These are phyloP conservation scores for Epinephelus fuscoguttatus DNA, from an alignment of 2,113 vertebrate genomes.

Conservation along the genomic window DNA sequence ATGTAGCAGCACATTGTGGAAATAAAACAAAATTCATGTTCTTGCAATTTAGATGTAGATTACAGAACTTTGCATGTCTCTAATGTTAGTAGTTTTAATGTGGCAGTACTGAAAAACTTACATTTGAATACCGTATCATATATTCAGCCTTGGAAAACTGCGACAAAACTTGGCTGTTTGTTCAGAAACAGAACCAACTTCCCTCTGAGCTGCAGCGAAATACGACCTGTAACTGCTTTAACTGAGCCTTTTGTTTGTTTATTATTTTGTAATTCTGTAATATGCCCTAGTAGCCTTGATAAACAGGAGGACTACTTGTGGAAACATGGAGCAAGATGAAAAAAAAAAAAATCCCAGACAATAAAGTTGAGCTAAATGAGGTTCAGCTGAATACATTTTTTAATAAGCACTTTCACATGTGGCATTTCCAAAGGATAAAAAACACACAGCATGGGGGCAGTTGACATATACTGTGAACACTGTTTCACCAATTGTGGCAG, in stretches of 20 bases:
- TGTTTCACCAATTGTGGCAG: conserved; percentile 17
- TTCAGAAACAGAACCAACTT: background rate
- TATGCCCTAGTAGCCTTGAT: background rate
- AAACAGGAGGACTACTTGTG: background rate
- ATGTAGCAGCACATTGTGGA: background rate
- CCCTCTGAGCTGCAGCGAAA: background rate
- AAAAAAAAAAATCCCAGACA: background rate
- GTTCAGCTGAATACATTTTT: background rate
- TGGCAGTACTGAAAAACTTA: background rate
- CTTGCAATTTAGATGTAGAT: background rate
- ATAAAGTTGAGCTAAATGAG: background rate
- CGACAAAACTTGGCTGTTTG: background rate
- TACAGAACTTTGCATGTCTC: background rate
- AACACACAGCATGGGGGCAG: background rate
- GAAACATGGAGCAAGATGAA: background rate
- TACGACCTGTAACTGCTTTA: background rate
- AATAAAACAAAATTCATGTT: background rate
- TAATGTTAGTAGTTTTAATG: background rate
- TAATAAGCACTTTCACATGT: conserved; percentile 8
- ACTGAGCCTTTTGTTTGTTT: conserved; percentile 1
- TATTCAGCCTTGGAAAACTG: background rate
- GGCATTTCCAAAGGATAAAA: background rate
- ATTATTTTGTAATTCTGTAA: conserved; percentile 3
- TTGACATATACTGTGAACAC: background rate
- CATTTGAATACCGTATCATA: background rate